These are phyloP conservation scores for Zoanthus solanderi DNA, from an alignment of 92 coral and sea anemone species.

Conservation along the genomic window DNA sequence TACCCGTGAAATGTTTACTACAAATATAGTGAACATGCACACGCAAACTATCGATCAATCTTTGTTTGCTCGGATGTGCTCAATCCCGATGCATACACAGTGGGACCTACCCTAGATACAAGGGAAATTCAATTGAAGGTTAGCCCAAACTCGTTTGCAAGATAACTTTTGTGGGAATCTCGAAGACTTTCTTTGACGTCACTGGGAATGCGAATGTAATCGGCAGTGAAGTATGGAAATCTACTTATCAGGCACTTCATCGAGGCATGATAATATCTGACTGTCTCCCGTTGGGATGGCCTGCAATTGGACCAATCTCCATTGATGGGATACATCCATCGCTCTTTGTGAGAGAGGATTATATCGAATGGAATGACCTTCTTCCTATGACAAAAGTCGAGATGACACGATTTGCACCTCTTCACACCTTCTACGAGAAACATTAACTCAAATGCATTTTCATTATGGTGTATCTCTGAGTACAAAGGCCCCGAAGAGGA, in stretches of 20 bases:
- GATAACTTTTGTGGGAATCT: conserved; percentile 52
- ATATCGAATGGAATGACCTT: conserved; percentile 57
- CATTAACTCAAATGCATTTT: conserved; percentile 21
- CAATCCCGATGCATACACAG: no score
- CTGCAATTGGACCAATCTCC: conserved; percentile 61
- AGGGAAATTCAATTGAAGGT: no score
- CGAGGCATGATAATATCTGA: conserved; percentile 55
- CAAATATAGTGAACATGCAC: no score
- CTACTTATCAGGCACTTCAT: conserved; percentile 52
- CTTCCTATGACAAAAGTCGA: conserved; percentile 56
- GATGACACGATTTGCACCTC: conserved; percentile 61
- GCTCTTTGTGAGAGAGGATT: conserved; percentile 55
- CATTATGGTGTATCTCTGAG: no score
- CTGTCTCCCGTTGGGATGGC: conserved; percentile 49
- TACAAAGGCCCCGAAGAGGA: no score
- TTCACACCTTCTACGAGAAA: conserved; percentile 47
- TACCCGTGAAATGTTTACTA: no score
- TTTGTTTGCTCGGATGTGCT: no score
- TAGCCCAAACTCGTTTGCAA: conserved; percentile 29
- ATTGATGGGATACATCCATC: conserved; percentile 58
- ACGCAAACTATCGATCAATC: no score
- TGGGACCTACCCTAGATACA: no score
- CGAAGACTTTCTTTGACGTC: conserved; percentile 11
- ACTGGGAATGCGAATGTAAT: conserved; percentile 25
- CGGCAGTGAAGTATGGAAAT: conserved; percentile 59